Evolutionary conservation across 2,797 vertebrate species (phyloP), one percentile per base, ranked within the genome.

Genomic region (Silurus lanzhouensis): DNA sequence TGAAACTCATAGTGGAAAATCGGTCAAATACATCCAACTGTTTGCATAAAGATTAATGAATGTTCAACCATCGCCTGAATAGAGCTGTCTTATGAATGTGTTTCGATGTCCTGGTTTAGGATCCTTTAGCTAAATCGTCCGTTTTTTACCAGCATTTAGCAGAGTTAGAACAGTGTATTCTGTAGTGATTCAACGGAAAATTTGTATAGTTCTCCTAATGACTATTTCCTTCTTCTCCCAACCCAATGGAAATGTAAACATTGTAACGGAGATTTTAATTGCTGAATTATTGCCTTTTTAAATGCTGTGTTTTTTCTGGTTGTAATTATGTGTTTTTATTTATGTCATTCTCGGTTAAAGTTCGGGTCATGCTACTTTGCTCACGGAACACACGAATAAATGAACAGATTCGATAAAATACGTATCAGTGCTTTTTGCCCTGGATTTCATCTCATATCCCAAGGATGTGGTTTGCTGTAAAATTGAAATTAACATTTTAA

Each of bases 201-300:
- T 94, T 94, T 94, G 91, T 94, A 93, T 82, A 90, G 91, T 89
- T 84, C 88, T 93, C 91, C 93, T 93, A 52, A 82, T 75, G 17
- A 91, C 92, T 91, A 60, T 60, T 38, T 90, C 87, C 91, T 89
- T 92, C 91, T 88, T 89, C 87, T 89, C 83, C 71, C 72, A 46
- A 84, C 92, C 91, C 84, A 20, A 92, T 89, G 75, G 92, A 85
- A 93, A 93, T 93, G 92, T 93, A 94, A 93, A 95, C 91, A 88
- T 92, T 92, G 91, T 93, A 92, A 93, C 90, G 88, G 90, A 94
- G 88, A 94, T 94, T 95, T 81, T 92, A 94, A 94, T 95, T 94
- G 94, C 94, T 95, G 93, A 93, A 94, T 95, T 94, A 93, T 95
- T 95, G 95, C 93, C 93, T 95, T 95, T 95, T 95, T 93, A 92